These are phyloP conservation scores for Oreochromis niloticus DNA, from an alignment of 2,113 vertebrate genomes.

Conservation along the genomic window DNA sequence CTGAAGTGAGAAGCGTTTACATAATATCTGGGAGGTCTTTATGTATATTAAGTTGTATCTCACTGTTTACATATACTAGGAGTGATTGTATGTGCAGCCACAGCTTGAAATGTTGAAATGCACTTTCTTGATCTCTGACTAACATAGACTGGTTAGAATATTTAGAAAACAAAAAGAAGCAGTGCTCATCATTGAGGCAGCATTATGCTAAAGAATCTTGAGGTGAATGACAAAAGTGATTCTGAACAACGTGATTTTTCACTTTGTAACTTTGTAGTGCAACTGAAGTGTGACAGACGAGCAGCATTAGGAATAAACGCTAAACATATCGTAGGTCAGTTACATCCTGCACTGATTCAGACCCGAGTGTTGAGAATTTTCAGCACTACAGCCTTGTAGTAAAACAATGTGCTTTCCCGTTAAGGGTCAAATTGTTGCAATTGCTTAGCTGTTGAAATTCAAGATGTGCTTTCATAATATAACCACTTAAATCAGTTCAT, in stretches of 20 bases:
- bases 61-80: slow-evolving; percentile 62
- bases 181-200: not conserved
- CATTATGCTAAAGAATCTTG: not conserved
- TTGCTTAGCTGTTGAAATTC: not conserved
- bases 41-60: slow-evolving; percentile 46
- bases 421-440: not conserved
- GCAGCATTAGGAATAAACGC: not conserved
- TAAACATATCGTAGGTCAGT: not conserved
- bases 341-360: not conserved
- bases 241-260: not conserved
- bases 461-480: not conserved
- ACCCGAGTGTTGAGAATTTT: not conserved
- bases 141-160: not conserved
- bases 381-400: not conserved
- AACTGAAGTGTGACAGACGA: not conserved
- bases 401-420: not conserved
- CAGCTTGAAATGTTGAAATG: not conserved
- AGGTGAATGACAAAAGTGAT: not conserved
- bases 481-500: not conserved
- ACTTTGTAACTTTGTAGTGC: not conserved
- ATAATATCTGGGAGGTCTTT: slow-evolving; percentile 62
- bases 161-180: not conserved
- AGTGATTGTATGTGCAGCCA: slow-evolving; percentile 24
- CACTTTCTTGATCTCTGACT: not conserved
- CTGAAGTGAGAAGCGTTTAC: not conserved